Evolutionary conservation across 2,797 vertebrate genomes (phyloP).

Genomic region (Neosilurus hyrtlii): DNA sequence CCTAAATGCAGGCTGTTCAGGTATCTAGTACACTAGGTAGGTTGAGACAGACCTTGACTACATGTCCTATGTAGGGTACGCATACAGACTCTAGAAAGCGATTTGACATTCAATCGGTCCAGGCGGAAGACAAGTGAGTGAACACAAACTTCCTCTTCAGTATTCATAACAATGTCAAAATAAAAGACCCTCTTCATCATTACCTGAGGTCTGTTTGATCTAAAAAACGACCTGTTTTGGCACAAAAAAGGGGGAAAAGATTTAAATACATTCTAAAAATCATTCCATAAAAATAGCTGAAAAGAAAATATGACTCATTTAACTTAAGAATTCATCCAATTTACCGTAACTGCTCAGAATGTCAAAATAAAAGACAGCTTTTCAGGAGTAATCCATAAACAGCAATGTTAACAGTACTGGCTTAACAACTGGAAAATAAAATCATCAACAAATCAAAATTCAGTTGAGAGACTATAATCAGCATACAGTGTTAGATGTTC

Average conservation of each 20-base stretch:
- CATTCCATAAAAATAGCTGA: no score
- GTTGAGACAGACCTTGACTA: neutral
- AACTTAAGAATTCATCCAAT: neutral
- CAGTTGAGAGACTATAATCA: no score
- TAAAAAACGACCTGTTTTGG: neutral
- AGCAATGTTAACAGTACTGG: neutral
- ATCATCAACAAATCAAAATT: neutral
- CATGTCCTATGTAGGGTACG: neutral
- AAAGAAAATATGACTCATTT: neutral
- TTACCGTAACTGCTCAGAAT: neutral
- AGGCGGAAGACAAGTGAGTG: neutral
- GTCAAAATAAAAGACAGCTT: neutral
- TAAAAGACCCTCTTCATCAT: conserved; percentile 17
- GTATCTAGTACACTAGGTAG: neutral
- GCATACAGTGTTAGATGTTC: no score
- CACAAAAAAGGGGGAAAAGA: no score
- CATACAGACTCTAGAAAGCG: neutral
- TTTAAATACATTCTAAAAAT: neutral
- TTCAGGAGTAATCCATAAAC: neutral
- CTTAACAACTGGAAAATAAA: neutral
- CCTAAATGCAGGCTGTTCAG: neutral
- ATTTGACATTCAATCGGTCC: neutral
- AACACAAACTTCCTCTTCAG: conserved; percentile 23
- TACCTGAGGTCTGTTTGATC: neutral
- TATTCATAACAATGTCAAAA: conserved; percentile 30